Evolutionary conservation across 2,113 vertebrate species (phyloP).

Genomic region (Anarhynchus alexandrinus): DNA sequence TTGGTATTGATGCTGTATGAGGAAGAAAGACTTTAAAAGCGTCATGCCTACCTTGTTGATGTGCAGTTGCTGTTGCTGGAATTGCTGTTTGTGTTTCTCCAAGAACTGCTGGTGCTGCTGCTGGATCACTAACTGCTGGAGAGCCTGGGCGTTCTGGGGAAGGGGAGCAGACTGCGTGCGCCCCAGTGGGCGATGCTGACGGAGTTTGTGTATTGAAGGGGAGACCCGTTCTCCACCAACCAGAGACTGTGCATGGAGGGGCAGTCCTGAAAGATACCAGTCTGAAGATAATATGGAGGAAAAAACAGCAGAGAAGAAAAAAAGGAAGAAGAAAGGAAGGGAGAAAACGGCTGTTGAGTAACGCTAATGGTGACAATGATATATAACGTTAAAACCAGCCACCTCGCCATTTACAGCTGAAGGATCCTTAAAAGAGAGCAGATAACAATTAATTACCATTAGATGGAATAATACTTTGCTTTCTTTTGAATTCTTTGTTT

Average conservation of each 20-base stretch:
- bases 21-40: neutral
- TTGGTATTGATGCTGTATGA: neutral
- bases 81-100: slow-evolving; percentile 98
- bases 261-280: slow-evolving; percentile 81
- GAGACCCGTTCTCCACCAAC: slow-evolving; percentile 78
- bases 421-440: slow-evolving; percentile 25
- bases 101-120: slow-evolving; percentile 99
- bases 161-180: slow-evolving; percentile 96
- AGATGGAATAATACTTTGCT: neutral
- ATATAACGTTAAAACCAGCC: slow-evolving; percentile 4
- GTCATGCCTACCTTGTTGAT: slow-evolving; percentile 85
- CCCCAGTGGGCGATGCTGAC: slow-evolving; percentile 92
- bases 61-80: slow-evolving; percentile 95
- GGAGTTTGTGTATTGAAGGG: slow-evolving; percentile 91
- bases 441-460: neutral
- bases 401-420: neutral
- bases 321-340: slow-evolving; percentile 61
- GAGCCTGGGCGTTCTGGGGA: slow-evolving; percentile 92
- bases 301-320: slow-evolving; percentile 60
- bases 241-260: slow-evolving; percentile 83
- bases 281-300: slow-evolving; percentile 71
- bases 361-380: neutral
- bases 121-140: slow-evolving; percentile 97
- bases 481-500: neutral
- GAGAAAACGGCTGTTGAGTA: slow-evolving; percentile 63